Evolutionary conservation across 2,113 vertebrate species (phyloP).

Genomic region (Cebus imitator): DNA sequence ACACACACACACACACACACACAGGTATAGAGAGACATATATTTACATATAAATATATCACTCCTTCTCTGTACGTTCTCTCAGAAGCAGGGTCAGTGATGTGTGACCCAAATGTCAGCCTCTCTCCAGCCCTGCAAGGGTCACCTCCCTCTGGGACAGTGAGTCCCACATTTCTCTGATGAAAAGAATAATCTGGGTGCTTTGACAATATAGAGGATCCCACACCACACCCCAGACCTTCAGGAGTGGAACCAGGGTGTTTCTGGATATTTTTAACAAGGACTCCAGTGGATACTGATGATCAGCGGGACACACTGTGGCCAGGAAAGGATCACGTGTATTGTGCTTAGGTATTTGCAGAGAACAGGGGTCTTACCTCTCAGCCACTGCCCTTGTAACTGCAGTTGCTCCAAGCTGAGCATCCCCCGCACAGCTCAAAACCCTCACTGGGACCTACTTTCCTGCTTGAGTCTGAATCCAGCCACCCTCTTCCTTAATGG

Average conservation of each 20-base stretch:
- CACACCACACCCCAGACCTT: neutral
- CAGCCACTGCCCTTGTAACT: neutral
- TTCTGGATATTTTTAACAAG: neutral
- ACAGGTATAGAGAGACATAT: neutral
- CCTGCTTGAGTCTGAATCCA: neutral
- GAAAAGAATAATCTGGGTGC: neutral
- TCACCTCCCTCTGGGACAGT: neutral
- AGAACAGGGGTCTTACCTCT: neutral
- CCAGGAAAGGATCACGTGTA: too few species aligned
- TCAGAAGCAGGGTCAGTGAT: neutral
- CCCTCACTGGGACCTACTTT: neutral
- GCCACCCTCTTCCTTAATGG: neutral
- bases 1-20: neutral
- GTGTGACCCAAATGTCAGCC: neutral
- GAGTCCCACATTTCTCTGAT: neutral
- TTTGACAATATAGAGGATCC: neutral
- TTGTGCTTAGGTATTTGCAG: fast-evolving
- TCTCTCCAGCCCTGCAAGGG: neutral
- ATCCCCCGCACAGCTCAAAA: neutral
- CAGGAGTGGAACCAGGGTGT: neutral
- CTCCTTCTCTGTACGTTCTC: neutral
- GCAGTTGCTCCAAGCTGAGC: neutral
- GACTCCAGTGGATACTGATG: neutral
- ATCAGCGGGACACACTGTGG: too few species aligned
- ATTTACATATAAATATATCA: neutral